Conservation (phyloP, 2,113 vertebrate species). For the Pimephales promelas region DNA sequence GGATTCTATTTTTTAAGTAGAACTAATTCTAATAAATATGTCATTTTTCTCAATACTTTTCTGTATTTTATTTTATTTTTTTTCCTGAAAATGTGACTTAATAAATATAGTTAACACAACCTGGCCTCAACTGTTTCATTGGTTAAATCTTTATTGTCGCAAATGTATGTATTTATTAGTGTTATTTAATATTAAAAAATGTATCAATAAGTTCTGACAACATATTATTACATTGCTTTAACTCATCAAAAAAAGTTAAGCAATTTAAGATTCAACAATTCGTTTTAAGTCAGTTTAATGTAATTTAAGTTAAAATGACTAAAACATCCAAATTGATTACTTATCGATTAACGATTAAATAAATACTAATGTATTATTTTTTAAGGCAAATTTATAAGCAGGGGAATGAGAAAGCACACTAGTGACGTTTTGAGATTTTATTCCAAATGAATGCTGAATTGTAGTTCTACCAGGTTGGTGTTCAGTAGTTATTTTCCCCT, state of each 20-base stretch:
- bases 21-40: background rate
- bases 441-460: constrained; percentile 87
- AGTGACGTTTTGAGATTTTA: constrained; percentile 81
- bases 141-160: background rate
- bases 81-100: constrained; percentile 59
- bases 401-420: background rate
- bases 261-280: too few relatives aligned
- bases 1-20: background rate
- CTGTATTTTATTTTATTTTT: background rate
- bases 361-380: background rate
- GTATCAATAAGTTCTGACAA: too few relatives aligned
- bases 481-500: constrained; percentile 90
- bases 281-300: too few relatives aligned
- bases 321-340: too few relatives aligned
- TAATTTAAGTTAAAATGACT: too few relatives aligned
- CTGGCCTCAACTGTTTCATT: background rate
- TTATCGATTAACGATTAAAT: too few relatives aligned
- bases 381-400: background rate
- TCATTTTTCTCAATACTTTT: background rate
- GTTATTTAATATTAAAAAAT: background rate
- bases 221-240: too few relatives aligned
- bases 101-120: constrained; percentile 59
- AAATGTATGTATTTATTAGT: too few relatives aligned
- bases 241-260: too few relatives aligned
- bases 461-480: constrained; percentile 84